These are phyloP conservation scores for Bungarus multicinctus DNA, from an alignment of 2,113 vertebrate species.

Conservation along the genomic window DNA sequence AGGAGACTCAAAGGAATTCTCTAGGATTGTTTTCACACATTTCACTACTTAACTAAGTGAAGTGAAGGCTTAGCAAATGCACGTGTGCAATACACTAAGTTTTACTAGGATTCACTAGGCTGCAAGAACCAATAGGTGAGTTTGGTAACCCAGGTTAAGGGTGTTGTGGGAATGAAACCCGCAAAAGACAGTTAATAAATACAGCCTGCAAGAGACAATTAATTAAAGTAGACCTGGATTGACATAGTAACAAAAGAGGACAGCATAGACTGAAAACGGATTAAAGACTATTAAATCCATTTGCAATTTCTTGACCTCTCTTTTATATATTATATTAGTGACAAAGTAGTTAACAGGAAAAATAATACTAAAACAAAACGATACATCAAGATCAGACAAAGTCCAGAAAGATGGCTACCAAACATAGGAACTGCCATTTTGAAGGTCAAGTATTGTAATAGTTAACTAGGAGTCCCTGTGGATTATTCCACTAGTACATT, in stretches of 20 bases:
- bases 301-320: too few species aligned
- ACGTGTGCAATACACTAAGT: background rate
- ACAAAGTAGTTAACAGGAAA: background rate
- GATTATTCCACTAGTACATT: too few species aligned
- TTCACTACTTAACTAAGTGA: background rate
- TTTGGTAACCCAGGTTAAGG: background rate
- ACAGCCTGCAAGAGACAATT: too few species aligned
- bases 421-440: background rate
- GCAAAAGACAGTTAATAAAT: background rate
- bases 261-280: background rate
- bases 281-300: background rate
- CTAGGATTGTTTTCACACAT: background rate
- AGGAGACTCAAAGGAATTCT: background rate
- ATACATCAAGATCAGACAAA: background rate
- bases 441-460: background rate
- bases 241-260: background rate
- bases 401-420: background rate
- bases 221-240: background rate
- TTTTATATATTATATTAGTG: too few species aligned
- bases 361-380: too few species aligned
- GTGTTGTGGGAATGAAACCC: background rate
- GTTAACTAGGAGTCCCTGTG: background rate
- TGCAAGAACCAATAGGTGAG: background rate
- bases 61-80: background rate
- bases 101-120: background rate